Conservation (phyloP, 2,888 invertebrate genomes). For the Synergus laeviventris region DNA sequence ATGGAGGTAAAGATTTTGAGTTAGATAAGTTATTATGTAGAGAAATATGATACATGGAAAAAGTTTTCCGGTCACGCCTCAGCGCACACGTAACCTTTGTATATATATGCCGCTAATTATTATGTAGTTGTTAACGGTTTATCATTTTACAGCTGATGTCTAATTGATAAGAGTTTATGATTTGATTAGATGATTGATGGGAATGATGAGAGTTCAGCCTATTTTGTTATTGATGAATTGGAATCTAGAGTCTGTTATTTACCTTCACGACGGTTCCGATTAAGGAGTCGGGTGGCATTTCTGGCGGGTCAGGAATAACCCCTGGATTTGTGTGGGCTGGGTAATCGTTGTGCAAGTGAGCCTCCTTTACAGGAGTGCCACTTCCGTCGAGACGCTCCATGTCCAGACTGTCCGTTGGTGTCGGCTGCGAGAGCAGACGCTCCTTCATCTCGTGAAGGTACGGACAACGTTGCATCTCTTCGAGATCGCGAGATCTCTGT, state of each 20-base stretch:
- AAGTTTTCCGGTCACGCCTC: neutral
- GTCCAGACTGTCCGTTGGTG: constrained; percentile 81
- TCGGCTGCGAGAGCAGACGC: constrained; percentile 86
- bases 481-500: constrained; percentile 64
- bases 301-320: constrained; percentile 74
- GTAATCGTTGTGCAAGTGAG: constrained; percentile 75
- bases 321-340: constrained; percentile 76
- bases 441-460: constrained; percentile 96
- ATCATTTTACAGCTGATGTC: neutral
- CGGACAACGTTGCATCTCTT: constrained; percentile 91
- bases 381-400: constrained; percentile 79
- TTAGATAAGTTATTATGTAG: neutral
- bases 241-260: constrained; percentile 55
- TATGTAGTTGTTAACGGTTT: neutral
- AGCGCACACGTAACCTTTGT: neutral
- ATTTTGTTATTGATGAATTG: neutral
- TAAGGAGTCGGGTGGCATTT: constrained; percentile 81
- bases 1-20: neutral
- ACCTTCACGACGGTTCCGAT: constrained; percentile 94
- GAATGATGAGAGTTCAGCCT: too few relatives aligned
- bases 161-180: neutral
- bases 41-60: neutral
- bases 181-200: too few relatives aligned
- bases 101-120: neutral
- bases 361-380: constrained; percentile 74